phyloP scores from a whole-genome alignment of 2,797 vertebrate genomes.

The Menidia menidia region DNA sequence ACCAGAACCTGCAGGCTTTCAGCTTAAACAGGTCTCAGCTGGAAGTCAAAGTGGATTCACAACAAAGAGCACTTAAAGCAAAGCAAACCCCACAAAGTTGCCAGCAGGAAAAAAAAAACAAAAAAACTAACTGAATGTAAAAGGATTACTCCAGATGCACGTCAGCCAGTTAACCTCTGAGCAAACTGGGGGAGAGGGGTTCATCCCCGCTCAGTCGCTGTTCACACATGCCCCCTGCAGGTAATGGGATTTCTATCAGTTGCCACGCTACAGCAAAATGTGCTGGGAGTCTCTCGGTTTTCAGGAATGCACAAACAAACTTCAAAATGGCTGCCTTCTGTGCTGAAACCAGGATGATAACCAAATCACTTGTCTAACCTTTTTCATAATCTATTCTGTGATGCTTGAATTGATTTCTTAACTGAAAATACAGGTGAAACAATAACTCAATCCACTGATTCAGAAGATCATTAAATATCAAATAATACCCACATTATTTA shows the following conservation, averaged over 20 bases:
- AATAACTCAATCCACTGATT: neutral
- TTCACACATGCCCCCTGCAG: slow-evolving; percentile 64
- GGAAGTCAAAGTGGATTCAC: slow-evolving; percentile 18
- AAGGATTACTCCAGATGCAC: slow-evolving; percentile 16
- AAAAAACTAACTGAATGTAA: neutral
- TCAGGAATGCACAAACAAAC: slow-evolving; percentile 27
- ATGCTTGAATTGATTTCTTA: neutral
- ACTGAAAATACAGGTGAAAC: neutral
- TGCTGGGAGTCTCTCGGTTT: slow-evolving; percentile 25
- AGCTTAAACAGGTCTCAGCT: slow-evolving; percentile 4
- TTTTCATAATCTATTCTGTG: neutral
- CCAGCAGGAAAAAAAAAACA: neutral
- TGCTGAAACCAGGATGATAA: neutral
- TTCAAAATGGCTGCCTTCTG: slow-evolving; percentile 12
- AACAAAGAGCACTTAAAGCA: neutral
- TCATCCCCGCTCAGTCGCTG: slow-evolving; percentile 20
- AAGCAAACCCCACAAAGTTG: neutral
- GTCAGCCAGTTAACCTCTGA: slow-evolving; percentile 28
- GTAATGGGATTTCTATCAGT: slow-evolving; percentile 47
- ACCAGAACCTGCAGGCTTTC: slow-evolving; percentile 11
- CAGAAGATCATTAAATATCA: neutral
- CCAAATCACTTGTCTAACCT: neutral
- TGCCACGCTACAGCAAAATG: neutral
- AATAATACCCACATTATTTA: too few species aligned
- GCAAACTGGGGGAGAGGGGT: slow-evolving; percentile 42